Evolutionary conservation across 2,797 vertebrate species (phyloP).

Genomic region (Centroberyx gerrardi): DNA sequence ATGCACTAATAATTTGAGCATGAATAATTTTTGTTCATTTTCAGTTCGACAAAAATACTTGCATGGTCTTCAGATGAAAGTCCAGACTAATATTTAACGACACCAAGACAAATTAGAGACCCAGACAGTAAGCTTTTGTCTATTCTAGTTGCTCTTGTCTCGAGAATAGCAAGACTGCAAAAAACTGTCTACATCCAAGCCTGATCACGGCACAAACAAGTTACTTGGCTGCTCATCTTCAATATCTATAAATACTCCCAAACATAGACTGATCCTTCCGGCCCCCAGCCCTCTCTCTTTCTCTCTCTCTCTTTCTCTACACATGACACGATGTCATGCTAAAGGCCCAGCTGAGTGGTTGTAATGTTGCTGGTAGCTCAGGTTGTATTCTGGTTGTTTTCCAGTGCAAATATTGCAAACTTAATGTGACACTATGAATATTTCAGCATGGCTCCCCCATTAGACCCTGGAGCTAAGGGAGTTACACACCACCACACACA

Average conservation of each 20-base stretch:
- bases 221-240: conserved; percentile 28
- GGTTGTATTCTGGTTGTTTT: conserved; percentile 69
- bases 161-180: background rate
- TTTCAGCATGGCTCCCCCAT: conserved; percentile 79
- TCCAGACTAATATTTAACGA: conserved; percentile 46
- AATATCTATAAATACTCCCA: conserved; percentile 29
- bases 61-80: conserved; percentile 33
- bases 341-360: conserved; percentile 61
- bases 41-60: conserved; percentile 20
- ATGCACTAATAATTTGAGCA: conserved; percentile 2
- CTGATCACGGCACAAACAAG: conserved; percentile 25
- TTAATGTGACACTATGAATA: conserved; percentile 82
- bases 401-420: conserved; percentile 78
- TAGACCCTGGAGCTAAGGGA: conserved; percentile 65
- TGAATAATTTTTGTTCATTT: conserved; percentile 17
- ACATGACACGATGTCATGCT: conserved; percentile 44
- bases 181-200: conserved; percentile 20
- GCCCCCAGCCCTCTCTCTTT: background rate
- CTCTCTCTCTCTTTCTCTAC: conserved; percentile 32
- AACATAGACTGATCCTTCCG: conserved; percentile 24
- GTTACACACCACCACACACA: conserved; percentile 49
- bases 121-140: conserved; percentile 4
- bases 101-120: conserved; percentile 40
- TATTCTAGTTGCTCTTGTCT: conserved; percentile 50
- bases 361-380: conserved; percentile 65